Conservation (phyloP, 1,140 invertebrate species). For the Dolichoris vasculosae region DNA sequence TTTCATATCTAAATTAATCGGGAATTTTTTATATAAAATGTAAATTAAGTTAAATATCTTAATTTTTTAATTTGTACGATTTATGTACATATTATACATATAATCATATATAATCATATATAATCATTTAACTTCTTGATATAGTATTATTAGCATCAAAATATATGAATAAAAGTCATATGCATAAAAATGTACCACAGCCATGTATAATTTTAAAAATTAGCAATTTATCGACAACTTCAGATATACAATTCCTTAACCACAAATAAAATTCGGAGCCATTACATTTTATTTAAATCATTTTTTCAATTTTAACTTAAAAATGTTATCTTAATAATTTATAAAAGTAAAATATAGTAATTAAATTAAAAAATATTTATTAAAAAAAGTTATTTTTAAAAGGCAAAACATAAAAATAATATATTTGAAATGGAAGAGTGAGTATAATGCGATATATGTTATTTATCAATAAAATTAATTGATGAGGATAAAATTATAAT, state of each 20-base stretch:
- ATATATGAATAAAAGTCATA: too few relatives aligned
- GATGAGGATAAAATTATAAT: not conserved
- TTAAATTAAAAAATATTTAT: not conserved
- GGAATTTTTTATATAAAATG: too few relatives aligned
- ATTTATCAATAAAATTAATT: not conserved
- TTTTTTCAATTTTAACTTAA: not conserved
- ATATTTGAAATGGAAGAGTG: not conserved
- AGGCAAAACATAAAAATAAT: not conserved
- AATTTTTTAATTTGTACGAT: too few relatives aligned
- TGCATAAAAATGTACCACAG: too few relatives aligned
- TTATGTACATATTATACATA: too few relatives aligned
- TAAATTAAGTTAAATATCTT: too few relatives aligned
- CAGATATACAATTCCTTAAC: not conserved
- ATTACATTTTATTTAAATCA: not conserved
- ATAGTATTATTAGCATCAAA: too few relatives aligned
- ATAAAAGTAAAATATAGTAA: not conserved
- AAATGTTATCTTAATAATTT: not conserved
- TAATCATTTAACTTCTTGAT: too few relatives aligned
- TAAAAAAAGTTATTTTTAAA: not conserved
- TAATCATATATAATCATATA: too few relatives aligned
- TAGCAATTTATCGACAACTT: not conserved
- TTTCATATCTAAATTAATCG: too few relatives aligned
- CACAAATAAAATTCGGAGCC: not conserved
- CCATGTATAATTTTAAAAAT: too few relatives aligned
- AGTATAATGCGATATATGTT: constrained; percentile 8